Percentiles rank a stretch among this genome's conserved stretches.
Evolutionary conservation across 2,113 vertebrate species (phyloP).

Genomic region (Carassius auratus): DNA sequence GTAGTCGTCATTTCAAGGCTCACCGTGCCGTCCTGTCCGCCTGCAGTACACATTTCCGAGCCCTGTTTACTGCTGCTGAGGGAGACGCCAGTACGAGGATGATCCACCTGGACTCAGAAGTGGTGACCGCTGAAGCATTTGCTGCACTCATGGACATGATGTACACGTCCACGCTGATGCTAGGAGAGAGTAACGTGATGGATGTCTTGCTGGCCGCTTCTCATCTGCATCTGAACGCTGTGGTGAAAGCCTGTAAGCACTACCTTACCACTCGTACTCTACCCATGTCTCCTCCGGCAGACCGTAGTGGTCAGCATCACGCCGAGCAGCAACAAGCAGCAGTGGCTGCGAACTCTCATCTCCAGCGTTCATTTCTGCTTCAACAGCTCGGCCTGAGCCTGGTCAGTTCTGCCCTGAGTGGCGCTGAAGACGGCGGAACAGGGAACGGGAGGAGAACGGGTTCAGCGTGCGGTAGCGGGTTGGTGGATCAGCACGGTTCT

Average conservation of each 20-base stretch:
- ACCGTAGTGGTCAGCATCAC: slow-evolving; percentile 65
- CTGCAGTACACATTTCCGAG: slow-evolving; percentile 95
- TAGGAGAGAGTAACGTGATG: slow-evolving; percentile 98
- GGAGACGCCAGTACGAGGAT: slow-evolving; percentile 93
- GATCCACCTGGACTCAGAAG: slow-evolving; percentile 96
- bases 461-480: slow-evolving; percentile 53
- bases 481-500: slow-evolving; percentile 81
- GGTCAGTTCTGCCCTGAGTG: slow-evolving; percentile 88
- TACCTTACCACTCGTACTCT: slow-evolving; percentile 94
- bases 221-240: slow-evolving; percentile 93
- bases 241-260: slow-evolving; percentile 97
- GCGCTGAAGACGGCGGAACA: slow-evolving; percentile 60
- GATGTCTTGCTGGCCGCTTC: slow-evolving; percentile 94
- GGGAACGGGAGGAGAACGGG: slow-evolving; percentile 52
- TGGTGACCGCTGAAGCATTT: slow-evolving; percentile 96
- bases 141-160: slow-evolving; percentile 97
- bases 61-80: slow-evolving; percentile 92
- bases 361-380: slow-evolving; percentile 93
- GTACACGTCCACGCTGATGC: slow-evolving; percentile 97
- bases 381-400: slow-evolving; percentile 95
- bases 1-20: slow-evolving; percentile 93
- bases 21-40: slow-evolving; percentile 94
- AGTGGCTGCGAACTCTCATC: slow-evolving; percentile 80
- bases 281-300: slow-evolving; percentile 85
- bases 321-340: slow-evolving; percentile 62